Conservation (phyloP, 2,888 invertebrate species). For the Cheilosia impressa region DNA sequence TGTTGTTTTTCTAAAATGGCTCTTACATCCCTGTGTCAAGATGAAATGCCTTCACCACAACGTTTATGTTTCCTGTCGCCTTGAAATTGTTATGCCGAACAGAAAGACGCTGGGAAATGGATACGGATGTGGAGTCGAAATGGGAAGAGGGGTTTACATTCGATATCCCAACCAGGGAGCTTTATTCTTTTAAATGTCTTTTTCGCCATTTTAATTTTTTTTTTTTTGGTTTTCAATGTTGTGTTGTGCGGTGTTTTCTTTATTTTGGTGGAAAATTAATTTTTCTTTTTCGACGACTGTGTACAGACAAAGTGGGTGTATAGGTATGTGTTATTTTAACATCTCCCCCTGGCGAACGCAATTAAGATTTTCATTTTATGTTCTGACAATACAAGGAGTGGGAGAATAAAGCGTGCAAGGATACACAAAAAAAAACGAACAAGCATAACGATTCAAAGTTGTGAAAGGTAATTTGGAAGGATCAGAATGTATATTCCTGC, state of each 20-base stretch:
- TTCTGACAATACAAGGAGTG: constrained; percentile 19
- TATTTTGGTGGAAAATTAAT: constrained; percentile 11
- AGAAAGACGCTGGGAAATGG: neutral
- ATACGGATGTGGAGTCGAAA: neutral
- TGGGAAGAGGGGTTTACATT: constrained; percentile 5
- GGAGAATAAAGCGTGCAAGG: neutral
- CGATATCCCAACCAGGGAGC: constrained; percentile 50
- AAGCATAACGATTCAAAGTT: constrained; percentile 61
- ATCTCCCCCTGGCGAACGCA: constrained; percentile 51
- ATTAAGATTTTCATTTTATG: constrained; percentile 71
- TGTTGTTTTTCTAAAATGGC: constrained; percentile 20
- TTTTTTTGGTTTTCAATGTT: constrained; percentile 54
- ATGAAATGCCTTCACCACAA: constrained; percentile 49
- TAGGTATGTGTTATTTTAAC: constrained; percentile 47
- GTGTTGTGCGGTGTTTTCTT: neutral
- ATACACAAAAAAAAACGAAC: neutral
- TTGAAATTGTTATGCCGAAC: neutral
- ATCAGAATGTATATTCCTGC: constrained; percentile 38
- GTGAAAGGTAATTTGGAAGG: constrained; percentile 62
- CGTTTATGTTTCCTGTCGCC: constrained; percentile 40
- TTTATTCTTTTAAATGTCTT: constrained; percentile 51
- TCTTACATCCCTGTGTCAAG: constrained; percentile 5
- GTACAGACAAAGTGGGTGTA: constrained; percentile 26
- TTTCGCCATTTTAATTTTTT: constrained; percentile 59
- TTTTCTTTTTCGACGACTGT: constrained; percentile 16